Base-by-base conservation (phyloP, 2,797 vertebrate species). In the Gouania willdenowi region DNA sequence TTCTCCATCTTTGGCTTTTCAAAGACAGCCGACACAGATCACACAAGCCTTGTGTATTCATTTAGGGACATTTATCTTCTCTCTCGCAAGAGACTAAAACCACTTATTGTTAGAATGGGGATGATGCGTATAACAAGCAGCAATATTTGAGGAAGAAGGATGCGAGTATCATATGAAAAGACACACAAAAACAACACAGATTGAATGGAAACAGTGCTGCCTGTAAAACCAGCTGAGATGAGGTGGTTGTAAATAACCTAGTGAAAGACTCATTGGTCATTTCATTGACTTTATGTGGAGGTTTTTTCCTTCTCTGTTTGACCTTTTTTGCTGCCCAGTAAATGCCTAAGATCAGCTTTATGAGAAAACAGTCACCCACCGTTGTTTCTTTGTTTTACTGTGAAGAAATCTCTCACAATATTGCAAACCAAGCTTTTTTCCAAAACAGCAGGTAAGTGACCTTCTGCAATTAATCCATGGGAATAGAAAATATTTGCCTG, bases 301-400 rank as follows among this genome's bases (percentile, higher is more conserved):
- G 42, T 32, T 43, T 53, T 32, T 23, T 5, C 34, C 48, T 51
- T 62, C 41, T 51, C 51, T 20, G 1, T 35, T 11, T 2, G 32
- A 58, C 64, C 66, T 75, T 56, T 70, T 56, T 69, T 58, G 57
- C 41, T 54, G 35, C 42, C 39, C 41, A 35, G 26, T 38, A 43
- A 68, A 51, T 59, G n/a, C n/a, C 66, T 46, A 40, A 71, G 72
- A 41, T 75, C 49, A 64, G 39, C 30, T 72, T 63, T 63, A 27
- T 43, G 56, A 54, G 54, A n/a, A n/a, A n/a, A n/a, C n/a, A n/a
- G n/a, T n/a, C n/a, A n/a, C n/a, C n/a, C n/a, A n/a, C n/a, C n/a
- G n/a, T n/a, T n/a, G n/a, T n/a, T n/a, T n/a, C n/a, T n/a, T n/a
- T n/a, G n/a, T n/a, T n/a, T n/a, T n/a, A n/a, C n/a, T n/a, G n/a